Evolutionary conservation across 2,888 invertebrate species (phyloP).

Genomic region (Heliconius charithonia): DNA sequence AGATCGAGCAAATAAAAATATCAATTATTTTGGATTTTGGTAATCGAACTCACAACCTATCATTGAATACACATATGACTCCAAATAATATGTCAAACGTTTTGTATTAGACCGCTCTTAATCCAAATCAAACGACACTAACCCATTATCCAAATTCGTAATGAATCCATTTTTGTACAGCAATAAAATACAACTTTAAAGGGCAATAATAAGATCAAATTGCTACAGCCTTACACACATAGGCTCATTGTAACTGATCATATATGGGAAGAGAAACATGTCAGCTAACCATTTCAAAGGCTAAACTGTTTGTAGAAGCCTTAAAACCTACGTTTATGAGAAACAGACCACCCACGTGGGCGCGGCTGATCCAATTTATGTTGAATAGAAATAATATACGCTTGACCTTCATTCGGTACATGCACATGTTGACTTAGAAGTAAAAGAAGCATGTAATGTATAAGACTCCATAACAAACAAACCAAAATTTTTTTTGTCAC

Average conservation of each 20-base stretch:
- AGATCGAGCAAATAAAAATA: too few relatives aligned
- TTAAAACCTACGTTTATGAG: conserved; percentile 44
- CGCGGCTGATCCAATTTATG: conserved; percentile 41
- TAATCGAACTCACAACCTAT: too few relatives aligned
- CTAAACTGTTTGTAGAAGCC: conserved; percentile 40
- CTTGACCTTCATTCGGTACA: conserved; percentile 23
- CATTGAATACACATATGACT: too few relatives aligned
- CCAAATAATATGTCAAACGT: neutral
- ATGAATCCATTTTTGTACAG: conserved; percentile 21
- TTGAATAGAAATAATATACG: conserved; percentile 37
- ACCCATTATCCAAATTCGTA: neutral
- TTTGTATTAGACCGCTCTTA: neutral
- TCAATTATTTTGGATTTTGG: too few relatives aligned
- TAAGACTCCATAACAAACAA: neutral
- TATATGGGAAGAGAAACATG: conserved; percentile 34
- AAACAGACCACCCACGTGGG: conserved; percentile 43
- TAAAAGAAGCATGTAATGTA: neutral
- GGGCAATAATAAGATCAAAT: conserved; percentile 35
- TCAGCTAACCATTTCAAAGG: conserved; percentile 34
- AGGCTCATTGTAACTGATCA: conserved; percentile 31
- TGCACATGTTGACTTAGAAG: conserved; percentile 13
- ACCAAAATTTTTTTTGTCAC: too few relatives aligned
- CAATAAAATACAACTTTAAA: conserved; percentile 34
- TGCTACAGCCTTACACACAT: conserved; percentile 28
- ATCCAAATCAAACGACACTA: neutral